These are phyloP conservation scores for Pungitius pungitius DNA, from an alignment of 2,113 vertebrate genomes.

Conservation along the genomic window DNA sequence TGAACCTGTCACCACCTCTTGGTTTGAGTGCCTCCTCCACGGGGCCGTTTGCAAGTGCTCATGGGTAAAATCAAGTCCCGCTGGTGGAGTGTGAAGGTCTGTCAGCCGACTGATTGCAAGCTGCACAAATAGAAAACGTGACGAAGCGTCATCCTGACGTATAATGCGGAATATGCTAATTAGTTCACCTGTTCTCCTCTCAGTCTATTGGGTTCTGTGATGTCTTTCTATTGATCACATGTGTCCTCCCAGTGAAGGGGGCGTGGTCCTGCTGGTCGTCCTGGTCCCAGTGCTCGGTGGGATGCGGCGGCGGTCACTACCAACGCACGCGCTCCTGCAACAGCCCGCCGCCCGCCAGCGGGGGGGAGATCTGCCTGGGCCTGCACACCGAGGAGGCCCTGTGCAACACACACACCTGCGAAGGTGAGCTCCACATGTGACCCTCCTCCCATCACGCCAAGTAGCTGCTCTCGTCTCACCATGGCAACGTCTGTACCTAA, in stretches of 20 bases:
- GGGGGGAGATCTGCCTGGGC: conserved; percentile 96
- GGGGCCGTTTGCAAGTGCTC: neutral
- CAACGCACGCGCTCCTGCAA: conserved; percentile 94
- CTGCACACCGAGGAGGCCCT: conserved; percentile 97
- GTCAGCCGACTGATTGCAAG: neutral
- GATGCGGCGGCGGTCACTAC: conserved; percentile 95
- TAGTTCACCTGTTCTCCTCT: no score
- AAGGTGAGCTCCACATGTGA: conserved; percentile 81
- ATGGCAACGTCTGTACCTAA: no score
- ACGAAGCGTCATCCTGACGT: no score
- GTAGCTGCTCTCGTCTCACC: no score
- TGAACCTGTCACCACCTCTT: neutral
- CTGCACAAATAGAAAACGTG: no score
- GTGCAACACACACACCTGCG: conserved; percentile 93
- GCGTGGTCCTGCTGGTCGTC: conserved; percentile 98
- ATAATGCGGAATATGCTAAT: no score
- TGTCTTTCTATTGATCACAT: no score
- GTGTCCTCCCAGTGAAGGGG: conserved; percentile 84
- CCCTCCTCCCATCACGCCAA: no score
- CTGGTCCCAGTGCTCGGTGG: conserved; percentile 95
- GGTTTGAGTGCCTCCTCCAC: neutral
- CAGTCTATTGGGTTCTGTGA: no score
- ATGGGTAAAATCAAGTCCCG: neutral
- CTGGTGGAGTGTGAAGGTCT: neutral
- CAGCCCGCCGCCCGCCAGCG: conserved; percentile 84